Evolutionary conservation across 2,797 vertebrate species (phyloP).

Genomic region (Sebastes nivosus): DNA sequence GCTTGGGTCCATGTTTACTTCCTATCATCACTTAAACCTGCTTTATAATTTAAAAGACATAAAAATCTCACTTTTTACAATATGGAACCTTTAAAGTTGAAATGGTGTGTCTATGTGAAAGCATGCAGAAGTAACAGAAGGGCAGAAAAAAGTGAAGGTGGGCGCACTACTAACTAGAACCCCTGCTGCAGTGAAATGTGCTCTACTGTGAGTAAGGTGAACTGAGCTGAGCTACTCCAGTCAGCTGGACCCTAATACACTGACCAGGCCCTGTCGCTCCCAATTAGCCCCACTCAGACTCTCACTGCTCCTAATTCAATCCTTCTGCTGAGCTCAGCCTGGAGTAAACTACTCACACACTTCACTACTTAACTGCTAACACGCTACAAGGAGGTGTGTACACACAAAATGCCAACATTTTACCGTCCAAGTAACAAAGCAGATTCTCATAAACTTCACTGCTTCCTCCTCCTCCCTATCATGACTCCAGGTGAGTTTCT

Average conservation of each 20-base stretch:
- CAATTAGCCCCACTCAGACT: constrained; percentile 68
- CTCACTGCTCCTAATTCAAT: constrained; percentile 64
- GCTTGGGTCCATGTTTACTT: too few relatives aligned
- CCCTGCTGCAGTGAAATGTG: background rate
- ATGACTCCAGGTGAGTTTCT: background rate
- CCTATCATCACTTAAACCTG: too few relatives aligned
- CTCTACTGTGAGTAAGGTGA: constrained; percentile 1
- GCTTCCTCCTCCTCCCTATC: background rate
- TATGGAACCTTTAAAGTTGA: background rate
- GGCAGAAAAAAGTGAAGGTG: background rate
- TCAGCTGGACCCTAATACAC: constrained; percentile 56
- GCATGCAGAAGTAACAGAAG: background rate
- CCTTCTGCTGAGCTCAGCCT: constrained; percentile 64
- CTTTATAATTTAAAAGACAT: too few relatives aligned
- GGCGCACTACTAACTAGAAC: background rate
- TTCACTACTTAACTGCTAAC: constrained; percentile 49
- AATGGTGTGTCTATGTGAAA: background rate
- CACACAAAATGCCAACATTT: background rate
- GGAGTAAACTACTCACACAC: constrained; percentile 53
- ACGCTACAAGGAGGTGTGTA: background rate
- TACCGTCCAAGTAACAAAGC: background rate
- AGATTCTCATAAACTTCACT: background rate
- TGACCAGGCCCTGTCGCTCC: constrained; percentile 68
- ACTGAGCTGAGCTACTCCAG: constrained; percentile 24
- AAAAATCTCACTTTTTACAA: too few relatives aligned